Percentiles rank a stretch among this genome's conserved stretches.
phyloP scores from a whole-genome alignment of 2,888 invertebrate genomes.

The Drosophila acutilabella region DNA sequence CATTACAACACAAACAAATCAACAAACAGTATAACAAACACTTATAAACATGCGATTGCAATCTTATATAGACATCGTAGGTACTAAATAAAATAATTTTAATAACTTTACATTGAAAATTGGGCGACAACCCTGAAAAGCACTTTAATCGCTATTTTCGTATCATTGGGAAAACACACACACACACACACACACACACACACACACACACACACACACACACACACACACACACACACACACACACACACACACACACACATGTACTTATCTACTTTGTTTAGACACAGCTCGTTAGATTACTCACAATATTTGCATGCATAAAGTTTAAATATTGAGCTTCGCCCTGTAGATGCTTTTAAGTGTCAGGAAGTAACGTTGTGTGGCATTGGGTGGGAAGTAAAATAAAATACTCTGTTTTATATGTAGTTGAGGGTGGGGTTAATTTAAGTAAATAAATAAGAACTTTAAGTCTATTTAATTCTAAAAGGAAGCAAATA shows the following conservation, averaged over 20 bases:
- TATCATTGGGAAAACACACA: not conserved
- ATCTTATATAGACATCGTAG: conserved; percentile 11
- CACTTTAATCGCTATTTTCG: conserved; percentile 3
- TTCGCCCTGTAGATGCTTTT: not conserved
- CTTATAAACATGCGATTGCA: conserved; percentile 4
- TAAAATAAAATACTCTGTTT: no score
- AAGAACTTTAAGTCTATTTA: no score
- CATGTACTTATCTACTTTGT: conserved; percentile 8
- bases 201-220: no score
- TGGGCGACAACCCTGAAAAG: conserved; percentile 3
- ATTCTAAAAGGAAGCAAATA: no score
- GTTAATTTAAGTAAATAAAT: no score
- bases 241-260: no score
- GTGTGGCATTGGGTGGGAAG: no score
- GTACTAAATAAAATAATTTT: conserved; percentile 38
- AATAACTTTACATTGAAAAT: conserved; percentile 39
- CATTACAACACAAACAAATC: conserved; percentile 48
- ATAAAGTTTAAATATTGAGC: not conserved
- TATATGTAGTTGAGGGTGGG: no score
- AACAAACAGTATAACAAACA: conserved; percentile 35
- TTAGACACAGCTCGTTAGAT: conserved; percentile 5
- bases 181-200: no score
- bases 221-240: no score
- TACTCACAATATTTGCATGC: not conserved
- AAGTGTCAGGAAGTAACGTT: no score